These are phyloP conservation scores for Epinephelus awoara DNA, from an alignment of 2,797 vertebrate genomes.

Conservation along the genomic window DNA sequence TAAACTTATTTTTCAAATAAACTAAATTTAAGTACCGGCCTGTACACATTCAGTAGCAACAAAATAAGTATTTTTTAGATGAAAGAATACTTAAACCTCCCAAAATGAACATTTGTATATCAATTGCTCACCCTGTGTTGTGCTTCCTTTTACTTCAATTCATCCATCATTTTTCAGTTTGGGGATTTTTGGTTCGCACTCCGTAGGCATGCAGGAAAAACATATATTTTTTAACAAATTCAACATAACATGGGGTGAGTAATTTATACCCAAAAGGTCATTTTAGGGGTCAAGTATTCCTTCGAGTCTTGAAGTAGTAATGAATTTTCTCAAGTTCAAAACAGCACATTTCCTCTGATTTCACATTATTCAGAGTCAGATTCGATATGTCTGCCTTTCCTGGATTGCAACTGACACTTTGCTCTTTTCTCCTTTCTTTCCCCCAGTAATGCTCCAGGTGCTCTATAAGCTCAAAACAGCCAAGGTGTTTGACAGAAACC, in stretches of 20 bases:
- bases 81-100: too few species aligned
- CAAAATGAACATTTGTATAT: too few species aligned
- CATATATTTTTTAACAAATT: too few species aligned
- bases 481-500: slow-evolving; percentile 98
- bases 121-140: too few species aligned
- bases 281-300: too few species aligned
- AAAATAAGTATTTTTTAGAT: background rate
- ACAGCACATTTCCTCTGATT: background rate
- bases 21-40: background rate
- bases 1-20: background rate
- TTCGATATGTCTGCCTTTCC: background rate
- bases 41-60: background rate
- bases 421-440: background rate
- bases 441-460: slow-evolving; percentile 96
- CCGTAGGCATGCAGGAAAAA: too few species aligned
- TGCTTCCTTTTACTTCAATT: too few species aligned
- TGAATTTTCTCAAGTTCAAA: background rate
- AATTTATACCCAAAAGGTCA: too few species aligned
- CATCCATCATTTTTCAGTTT: too few species aligned
- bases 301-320: background rate
- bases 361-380: background rate
- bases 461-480: slow-evolving; percentile 99
- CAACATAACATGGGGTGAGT: too few species aligned
- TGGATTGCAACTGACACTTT: slow-evolving; percentile 8
- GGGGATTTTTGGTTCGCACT: too few species aligned